Evolutionary conservation across 2,113 vertebrate genomes (phyloP), one percentile per base, ranked within the genome.

Genomic region (Triplophysa rosa): DNA sequence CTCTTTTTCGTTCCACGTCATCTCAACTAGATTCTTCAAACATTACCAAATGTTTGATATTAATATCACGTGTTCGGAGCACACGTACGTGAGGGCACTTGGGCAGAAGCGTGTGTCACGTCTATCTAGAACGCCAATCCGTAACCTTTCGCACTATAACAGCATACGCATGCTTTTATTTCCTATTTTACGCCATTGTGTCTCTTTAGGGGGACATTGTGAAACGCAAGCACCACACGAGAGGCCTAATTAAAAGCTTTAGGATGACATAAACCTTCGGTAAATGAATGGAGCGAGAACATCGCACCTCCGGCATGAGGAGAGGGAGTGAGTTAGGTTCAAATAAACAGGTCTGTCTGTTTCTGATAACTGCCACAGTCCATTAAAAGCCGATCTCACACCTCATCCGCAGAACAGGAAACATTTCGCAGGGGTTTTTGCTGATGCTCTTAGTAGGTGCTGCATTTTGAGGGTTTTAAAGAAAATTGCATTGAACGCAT

Each of bases 241-340:
- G 69, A 68, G 29, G 24, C 71, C 77, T 84, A 82, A 87, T 85
- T 87, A 87, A 85, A 84, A 82, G 68, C 68, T 75, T 75, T 59
- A 76, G 61, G 78, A 79, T 8, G 21, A 71, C 72, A 82, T 80
- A 78, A 85, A 81, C 71, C 76, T 78, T 45, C 33, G 1, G 40
- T 61, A 29, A 77, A 82, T 45, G 26, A 64, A 58, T 12, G 19
- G 49, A 59, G 42, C 24, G 17, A 72, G 64, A 76, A 37, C 16
- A 1, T 72, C 54, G 8, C 19, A 58, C 29, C 69, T 16, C 3
- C 19, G 16, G 52, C 19, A 49, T 21, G n/a, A 73, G 33, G 3
- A 62, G 62, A 33, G 37, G 13, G 56, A 23, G 74, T 47, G 66
- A 68, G 49, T 24, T 47, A 8, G 23, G 77, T 61, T 19, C 23